Conservation (phyloP, 1,140 invertebrate genomes). For the Nasonia vitripennis region DNA sequence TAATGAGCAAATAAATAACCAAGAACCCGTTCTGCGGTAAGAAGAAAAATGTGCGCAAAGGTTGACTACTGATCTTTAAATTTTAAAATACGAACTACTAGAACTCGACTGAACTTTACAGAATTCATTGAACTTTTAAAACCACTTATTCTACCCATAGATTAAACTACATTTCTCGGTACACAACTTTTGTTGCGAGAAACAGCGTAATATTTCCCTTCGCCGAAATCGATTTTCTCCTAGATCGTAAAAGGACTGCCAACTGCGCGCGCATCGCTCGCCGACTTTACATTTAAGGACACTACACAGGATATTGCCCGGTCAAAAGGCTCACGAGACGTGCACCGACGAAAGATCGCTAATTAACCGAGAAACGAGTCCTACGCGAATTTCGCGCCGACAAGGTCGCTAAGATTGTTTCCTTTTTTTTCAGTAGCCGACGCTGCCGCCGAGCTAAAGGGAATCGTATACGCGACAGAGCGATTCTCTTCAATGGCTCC, state of each 20-base stretch:
- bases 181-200: too few relatives aligned
- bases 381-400: constrained; percentile 8
- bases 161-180: too few relatives aligned
- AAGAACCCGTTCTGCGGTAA: too few relatives aligned
- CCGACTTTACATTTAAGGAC: neutral
- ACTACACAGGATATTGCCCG: neutral
- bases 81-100: too few relatives aligned
- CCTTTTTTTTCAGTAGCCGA: neutral
- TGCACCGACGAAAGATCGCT: neutral
- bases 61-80: too few relatives aligned
- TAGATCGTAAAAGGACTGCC: neutral
- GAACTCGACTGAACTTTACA: too few relatives aligned
- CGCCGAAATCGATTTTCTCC: neutral
- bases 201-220: neutral
- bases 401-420: neutral
- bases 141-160: too few relatives aligned
- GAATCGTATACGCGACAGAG: neutral
- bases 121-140: too few relatives aligned
- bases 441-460: neutral
- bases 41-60: too few relatives aligned
- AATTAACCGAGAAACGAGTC: constrained; percentile 22
- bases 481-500: neutral
- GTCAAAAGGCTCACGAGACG: neutral
- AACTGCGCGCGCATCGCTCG: too few relatives aligned
- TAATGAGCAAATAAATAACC: too few relatives aligned